Percentiles rank a stretch among this genome's conserved stretches.
These are phyloP conservation scores for Scaptomyza caliginosa DNA, from an alignment of 2,888 invertebrate species.

Conservation along the genomic window DNA sequence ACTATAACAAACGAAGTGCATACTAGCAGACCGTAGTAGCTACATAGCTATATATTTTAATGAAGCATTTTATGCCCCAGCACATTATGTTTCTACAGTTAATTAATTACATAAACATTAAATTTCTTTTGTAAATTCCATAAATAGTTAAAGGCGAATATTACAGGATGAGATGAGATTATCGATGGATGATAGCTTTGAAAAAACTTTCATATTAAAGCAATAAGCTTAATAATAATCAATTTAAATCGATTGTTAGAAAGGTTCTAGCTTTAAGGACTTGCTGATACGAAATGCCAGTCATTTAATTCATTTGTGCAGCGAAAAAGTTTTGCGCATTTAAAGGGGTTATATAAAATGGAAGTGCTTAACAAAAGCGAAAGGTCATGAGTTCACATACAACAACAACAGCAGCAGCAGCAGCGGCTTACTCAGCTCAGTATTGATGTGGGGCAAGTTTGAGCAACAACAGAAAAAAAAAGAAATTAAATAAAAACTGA, in stretches of 20 bases:
- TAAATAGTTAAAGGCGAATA: background rate
- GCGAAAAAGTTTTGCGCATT: background rate
- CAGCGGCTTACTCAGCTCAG: background rate
- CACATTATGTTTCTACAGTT: constrained; percentile 14
- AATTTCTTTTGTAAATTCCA: background rate
- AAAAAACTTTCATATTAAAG: too few species aligned
- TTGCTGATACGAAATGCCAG: too few species aligned
- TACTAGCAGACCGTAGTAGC: background rate
- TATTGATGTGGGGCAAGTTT: constrained; percentile 1
- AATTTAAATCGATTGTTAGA: background rate
- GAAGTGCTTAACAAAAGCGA: background rate
- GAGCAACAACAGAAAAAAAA: background rate
- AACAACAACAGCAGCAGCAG: background rate
- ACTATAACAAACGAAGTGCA: constrained; percentile 3
- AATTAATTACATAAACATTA: constrained; percentile 19
- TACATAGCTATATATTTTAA: constrained; percentile 30
- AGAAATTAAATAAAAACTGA: background rate
- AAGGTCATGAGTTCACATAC: background rate
- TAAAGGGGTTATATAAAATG: background rate
- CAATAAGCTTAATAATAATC: background rate
- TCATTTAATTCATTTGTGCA: too few species aligned
- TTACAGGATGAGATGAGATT: background rate
- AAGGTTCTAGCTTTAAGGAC: too few species aligned
- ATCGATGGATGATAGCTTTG: background rate
- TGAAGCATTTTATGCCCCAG: constrained; percentile 30